A percentile compares a stretch with the other conserved stretches of the same genome.
Conservation (phyloP, 1,140 invertebrate genomes). For the Bombyx mori region ASM3026992v2 NC_085123.1:7001501-7002000, state of each 20-base stretch:
- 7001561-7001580: slow-evolving; percentile 78
- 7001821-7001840: slow-evolving; percentile 88
- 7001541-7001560: slow-evolving; percentile 79
- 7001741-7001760: slow-evolving; percentile 88
- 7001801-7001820: slow-evolving; percentile 86
- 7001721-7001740: slow-evolving; percentile 84
- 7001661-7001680: slow-evolving; percentile 85
- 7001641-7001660: slow-evolving; percentile 80
- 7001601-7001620: slow-evolving; percentile 86
- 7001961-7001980: slow-evolving; percentile 86
- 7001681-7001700: slow-evolving; percentile 79
- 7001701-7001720: slow-evolving; percentile 78
- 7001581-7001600: slow-evolving; percentile 82
- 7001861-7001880: slow-evolving; percentile 80
- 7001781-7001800: slow-evolving; percentile 81
- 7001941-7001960: slow-evolving; percentile 83
- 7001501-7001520: slow-evolving; percentile 78
- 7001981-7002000: slow-evolving; percentile 82
- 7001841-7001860: slow-evolving; percentile 79
- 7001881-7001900: slow-evolving; percentile 92
- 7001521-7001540: slow-evolving; percentile 89
- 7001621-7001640: slow-evolving; percentile 69
- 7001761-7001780: slow-evolving; percentile 83
- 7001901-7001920: slow-evolving; percentile 81
- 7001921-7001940: slow-evolving; percentile 82